These are phyloP conservation scores for Lasioglossum zephyrum DNA, from an alignment of 2,888 invertebrate species.

Conservation along the genomic window DNA sequence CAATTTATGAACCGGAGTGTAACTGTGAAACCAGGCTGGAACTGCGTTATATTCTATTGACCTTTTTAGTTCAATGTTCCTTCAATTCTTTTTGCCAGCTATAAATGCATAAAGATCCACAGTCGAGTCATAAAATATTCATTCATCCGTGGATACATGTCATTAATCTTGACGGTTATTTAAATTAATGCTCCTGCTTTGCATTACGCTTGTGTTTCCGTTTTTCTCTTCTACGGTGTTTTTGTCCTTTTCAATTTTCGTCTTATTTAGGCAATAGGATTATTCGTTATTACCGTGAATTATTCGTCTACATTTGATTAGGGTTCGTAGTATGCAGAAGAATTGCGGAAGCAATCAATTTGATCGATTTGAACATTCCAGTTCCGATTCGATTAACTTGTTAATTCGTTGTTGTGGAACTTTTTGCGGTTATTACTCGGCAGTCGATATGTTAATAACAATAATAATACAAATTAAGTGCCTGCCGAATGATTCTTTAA, in stretches of 20 bases:
- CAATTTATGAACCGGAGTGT: no score
- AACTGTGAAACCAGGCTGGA: neutral
- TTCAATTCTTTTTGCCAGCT: neutral
- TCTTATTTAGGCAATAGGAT: neutral
- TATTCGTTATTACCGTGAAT: neutral
- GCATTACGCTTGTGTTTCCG: neutral
- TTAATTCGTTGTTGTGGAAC: neutral
- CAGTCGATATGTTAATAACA: no score
- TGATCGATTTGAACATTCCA: neutral
- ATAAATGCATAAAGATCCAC: neutral
- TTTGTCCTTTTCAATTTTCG: neutral
- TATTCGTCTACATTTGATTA: neutral
- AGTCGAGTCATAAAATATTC: neutral
- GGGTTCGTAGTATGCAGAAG: neutral
- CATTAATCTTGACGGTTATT: neutral
- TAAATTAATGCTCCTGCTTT: neutral
- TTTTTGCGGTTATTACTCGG: neutral
- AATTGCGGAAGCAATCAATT: neutral
- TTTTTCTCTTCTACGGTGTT: neutral
- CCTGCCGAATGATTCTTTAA: neutral
- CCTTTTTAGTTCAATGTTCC: neutral
- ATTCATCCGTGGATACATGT: neutral
- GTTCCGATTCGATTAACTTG: neutral
- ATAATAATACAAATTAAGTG: neutral
- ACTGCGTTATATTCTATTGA: neutral